These are phyloP conservation scores for Holacanthella duospinosa DNA, from an alignment of 2,888 invertebrate genomes.

Conservation along the genomic window DNA sequence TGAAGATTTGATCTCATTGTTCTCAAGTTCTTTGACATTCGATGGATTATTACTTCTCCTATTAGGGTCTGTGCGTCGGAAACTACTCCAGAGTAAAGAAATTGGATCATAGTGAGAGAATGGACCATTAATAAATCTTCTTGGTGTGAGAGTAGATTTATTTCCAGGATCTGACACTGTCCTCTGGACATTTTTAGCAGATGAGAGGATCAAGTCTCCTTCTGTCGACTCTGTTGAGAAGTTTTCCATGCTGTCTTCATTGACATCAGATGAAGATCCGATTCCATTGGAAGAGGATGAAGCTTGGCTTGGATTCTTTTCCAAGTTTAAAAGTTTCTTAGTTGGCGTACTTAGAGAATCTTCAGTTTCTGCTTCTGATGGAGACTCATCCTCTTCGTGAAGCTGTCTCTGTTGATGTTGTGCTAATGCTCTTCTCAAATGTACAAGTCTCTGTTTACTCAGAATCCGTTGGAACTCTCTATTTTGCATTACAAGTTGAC, in stretches of 20 bases:
- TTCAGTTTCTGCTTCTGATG: constrained; percentile 37
- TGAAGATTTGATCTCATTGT: constrained; percentile 23
- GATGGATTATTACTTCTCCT: constrained; percentile 4
- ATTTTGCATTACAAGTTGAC: constrained; percentile 70
- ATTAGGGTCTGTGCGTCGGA: constrained; percentile 30
- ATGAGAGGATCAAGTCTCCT: constrained; percentile 13
- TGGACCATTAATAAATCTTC: constrained; percentile 36
- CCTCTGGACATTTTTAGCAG: constrained; percentile 35
- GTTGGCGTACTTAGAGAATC: constrained; percentile 18
- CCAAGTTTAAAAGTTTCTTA: neutral
- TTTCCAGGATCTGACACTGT: constrained; percentile 38
- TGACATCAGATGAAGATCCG: constrained; percentile 34
- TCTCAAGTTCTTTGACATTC: constrained; percentile 17
- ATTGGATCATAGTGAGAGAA: constrained; percentile 37
- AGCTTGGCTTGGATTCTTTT: constrained; percentile 32
- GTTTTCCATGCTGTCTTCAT: constrained; percentile 36
- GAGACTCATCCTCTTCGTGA: constrained; percentile 32
- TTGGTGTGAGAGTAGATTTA: constrained; percentile 35
- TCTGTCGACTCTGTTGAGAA: constrained; percentile 29
- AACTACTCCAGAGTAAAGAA: constrained; percentile 37
- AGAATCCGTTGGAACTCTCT: constrained; percentile 68
- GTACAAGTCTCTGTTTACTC: constrained; percentile 55
- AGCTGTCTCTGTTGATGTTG: constrained; percentile 31
- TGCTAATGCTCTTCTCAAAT: constrained; percentile 34
- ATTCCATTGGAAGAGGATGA: constrained; percentile 37